Evolutionary conservation across 37 sponge, comb jelly and placozoan genomes (phyloP).

Genomic region (Halisarca cf. caerulea): DNA sequence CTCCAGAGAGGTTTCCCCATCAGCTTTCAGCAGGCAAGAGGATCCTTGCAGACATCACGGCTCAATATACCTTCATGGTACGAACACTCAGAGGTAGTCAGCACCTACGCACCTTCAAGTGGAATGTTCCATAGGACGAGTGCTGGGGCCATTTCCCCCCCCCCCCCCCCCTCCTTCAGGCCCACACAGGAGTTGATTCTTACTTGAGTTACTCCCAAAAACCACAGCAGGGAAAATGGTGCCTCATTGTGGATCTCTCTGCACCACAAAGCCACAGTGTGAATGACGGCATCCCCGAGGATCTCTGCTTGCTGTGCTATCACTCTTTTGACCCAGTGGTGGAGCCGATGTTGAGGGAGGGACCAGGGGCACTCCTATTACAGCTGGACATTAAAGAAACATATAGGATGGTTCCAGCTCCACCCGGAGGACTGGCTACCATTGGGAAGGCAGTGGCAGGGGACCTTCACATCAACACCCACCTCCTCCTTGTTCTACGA

Average conservation of each 20-base stretch:
- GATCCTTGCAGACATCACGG: neutral
- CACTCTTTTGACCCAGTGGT: slow-evolving; percentile 12
- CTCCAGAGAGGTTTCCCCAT: neutral
- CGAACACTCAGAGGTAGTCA: neutral
- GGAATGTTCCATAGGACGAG: neutral
- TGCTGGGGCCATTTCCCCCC: neutral
- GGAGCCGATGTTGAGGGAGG: neutral
- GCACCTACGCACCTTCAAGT: neutral
- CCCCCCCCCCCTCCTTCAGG: neutral
- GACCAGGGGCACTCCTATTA: slow-evolving; percentile 16
- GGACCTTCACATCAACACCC: slow-evolving; percentile 1
- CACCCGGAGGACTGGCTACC: slow-evolving; percentile 40
- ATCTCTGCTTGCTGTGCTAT: slow-evolving; percentile 29
- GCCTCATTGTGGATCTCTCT: slow-evolving; percentile 53
- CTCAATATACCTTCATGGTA: neutral
- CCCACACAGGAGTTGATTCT: neutral
- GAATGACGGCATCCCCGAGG: slow-evolving; percentile 40
- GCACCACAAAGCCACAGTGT: slow-evolving; percentile 31
- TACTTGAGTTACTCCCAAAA: slow-evolving; percentile 10
- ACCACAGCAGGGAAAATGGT: slow-evolving; percentile 29
- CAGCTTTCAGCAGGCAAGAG: neutral
- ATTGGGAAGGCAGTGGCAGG: slow-evolving; percentile 43
- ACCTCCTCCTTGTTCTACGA: slow-evolving; percentile 43
- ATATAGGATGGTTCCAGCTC: slow-evolving; percentile 41
- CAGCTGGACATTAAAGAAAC: slow-evolving; percentile 46